Percentiles rank a stretch among this genome's conserved stretches.
These are phyloP conservation scores for Andrena hattorfiana DNA, from an alignment of 2,888 invertebrate genomes.

Conservation along the genomic window DNA sequence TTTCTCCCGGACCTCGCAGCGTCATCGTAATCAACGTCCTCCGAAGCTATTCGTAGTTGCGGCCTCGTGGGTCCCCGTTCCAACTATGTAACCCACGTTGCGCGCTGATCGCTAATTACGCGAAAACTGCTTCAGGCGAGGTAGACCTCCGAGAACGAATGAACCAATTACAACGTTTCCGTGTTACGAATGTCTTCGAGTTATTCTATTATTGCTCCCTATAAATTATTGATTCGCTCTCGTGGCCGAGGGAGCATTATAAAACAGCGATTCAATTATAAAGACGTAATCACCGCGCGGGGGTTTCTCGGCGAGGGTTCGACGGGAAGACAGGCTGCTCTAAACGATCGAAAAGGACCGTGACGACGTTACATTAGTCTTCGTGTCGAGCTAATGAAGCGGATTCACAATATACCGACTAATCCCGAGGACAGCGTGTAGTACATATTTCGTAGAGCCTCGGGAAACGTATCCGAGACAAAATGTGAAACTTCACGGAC, in stretches of 20 bases:
- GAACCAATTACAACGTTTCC: slow-evolving; percentile 41
- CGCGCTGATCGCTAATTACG: slow-evolving; percentile 3
- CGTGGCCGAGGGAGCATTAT: slow-evolving; percentile 32
- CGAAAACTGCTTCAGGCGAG: slow-evolving; percentile 3
- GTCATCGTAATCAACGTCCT: slow-evolving; percentile 14
- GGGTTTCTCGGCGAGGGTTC: slow-evolving; percentile 19
- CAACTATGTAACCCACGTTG: neutral
- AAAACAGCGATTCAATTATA: slow-evolving; percentile 42
- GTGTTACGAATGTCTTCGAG: slow-evolving; percentile 36
- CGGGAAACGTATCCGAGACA: no score
- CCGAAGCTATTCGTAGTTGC: neutral
- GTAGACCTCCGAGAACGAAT: slow-evolving; percentile 16
- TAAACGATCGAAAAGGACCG: neutral
- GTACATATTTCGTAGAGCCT: no score
- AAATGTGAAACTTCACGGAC: no score
- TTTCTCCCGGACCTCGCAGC: neutral
- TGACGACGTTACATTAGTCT: no score
- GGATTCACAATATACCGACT: no score
- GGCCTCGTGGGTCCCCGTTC: neutral
- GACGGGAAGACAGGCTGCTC: neutral
- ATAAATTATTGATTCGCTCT: slow-evolving; percentile 35
- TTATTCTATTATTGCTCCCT: slow-evolving; percentile 48
- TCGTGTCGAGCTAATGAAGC: no score
- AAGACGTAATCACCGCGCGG: slow-evolving; percentile 50
- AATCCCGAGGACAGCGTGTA: no score